Base-by-base conservation (phyloP, 2,888 invertebrate genomes). In the Cephus rjabovi region DNA sequence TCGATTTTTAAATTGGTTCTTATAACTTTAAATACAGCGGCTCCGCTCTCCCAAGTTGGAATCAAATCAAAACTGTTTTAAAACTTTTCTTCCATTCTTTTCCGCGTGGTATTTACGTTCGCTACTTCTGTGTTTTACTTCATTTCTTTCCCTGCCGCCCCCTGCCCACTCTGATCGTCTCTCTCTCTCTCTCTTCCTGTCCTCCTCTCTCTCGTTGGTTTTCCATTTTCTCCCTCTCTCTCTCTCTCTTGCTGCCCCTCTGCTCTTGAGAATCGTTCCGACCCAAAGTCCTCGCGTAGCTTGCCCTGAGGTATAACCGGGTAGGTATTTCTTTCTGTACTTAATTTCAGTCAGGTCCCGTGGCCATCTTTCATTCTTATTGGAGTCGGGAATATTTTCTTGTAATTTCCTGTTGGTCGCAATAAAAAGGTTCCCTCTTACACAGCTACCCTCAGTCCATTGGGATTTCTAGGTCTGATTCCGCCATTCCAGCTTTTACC, bases 1-100 rank as follows among this genome's bases (percentile, higher is more conserved):
- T 80, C 82, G 85, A 88, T 90, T 90, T 89, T 90, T 90, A 90
- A 90, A 90, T 90, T 90, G 89, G 85, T 90, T 90, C 89, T 90
- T 90, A 90, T 88, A 90, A 90, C 87, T 90, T 90, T 88, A 87
- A 90, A 88, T 86, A 87, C 84, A 86, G 80, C 78, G 80, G 73
- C 80, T 69, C 76, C 75, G 78, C 80, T 78, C 76, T 79, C 81
- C 73, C 75, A 79, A 81, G 79, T 76, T 56, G 82, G 84, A 86
- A 87, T 89, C 86, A 87, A 89, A 89, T 89, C 86, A 87, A 84
- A 86, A 82, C 80, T 81, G 85, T 84, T 88, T 86, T 85, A 86
- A 87, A 86, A 88, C 83, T 88, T 88, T 84, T 84, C 79, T 82
- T 83, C 81, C 79, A 81, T 82, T 78, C 56, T 79, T 77, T 75